Evolutionary conservation across 1,140 invertebrate species (phyloP).

Genomic region (Tetramorium parvispinum): DNA sequence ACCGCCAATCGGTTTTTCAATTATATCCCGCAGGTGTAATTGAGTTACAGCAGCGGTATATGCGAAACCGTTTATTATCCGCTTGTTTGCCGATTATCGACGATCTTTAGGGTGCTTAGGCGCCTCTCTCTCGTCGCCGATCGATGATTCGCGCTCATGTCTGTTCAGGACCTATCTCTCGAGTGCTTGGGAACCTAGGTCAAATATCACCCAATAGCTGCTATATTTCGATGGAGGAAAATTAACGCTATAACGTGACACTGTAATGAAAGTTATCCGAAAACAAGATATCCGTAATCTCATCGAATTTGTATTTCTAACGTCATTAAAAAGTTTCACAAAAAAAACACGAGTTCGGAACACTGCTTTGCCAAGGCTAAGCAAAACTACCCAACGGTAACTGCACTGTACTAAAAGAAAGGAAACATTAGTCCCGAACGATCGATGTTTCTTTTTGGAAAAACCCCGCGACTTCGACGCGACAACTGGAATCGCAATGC

Average conservation of each 20-base stretch:
- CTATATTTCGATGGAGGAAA: not conserved
- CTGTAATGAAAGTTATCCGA: not conserved
- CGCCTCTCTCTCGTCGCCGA: constrained; percentile 20
- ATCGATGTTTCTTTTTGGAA: constrained; percentile 58
- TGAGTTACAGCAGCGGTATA: constrained; percentile 42
- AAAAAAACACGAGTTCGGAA: not conserved
- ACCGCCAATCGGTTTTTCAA: constrained; percentile 59
- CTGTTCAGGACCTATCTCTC: not conserved
- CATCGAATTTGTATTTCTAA: not conserved
- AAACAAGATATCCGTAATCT: not conserved
- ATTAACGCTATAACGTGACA: not conserved
- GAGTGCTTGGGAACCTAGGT: not conserved
- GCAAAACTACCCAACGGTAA: too few species aligned
- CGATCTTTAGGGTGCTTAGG: constrained; percentile 38
- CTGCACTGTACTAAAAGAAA: not conserved
- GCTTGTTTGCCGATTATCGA: constrained; percentile 59
- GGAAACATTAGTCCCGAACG: not conserved
- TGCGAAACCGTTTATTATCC: constrained; percentile 51
- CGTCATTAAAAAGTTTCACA: not conserved
- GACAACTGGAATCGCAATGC: not conserved
- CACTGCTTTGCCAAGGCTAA: not conserved
- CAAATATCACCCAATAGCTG: not conserved
- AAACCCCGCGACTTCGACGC: constrained; percentile 34
- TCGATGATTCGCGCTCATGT: constrained; percentile 16
- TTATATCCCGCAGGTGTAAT: constrained; percentile 53